Evolutionary conservation across 2,113 vertebrate species (phyloP).

Genomic region (Erinaceus europaeus): DNA sequence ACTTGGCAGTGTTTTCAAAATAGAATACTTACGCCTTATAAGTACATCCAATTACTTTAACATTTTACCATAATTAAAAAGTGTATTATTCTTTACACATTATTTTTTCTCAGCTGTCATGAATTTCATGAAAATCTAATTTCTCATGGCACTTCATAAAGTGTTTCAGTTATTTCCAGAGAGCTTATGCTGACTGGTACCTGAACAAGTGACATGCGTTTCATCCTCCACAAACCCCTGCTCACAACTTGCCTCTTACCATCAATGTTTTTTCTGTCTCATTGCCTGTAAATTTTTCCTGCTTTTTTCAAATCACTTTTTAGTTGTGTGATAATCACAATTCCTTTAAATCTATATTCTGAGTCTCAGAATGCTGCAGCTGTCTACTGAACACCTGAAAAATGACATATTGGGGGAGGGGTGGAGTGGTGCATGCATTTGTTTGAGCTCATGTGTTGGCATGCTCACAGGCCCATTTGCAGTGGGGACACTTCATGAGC

Average conservation of each 20-base stretch:
- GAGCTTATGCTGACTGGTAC: background rate
- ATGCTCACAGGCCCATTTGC: no score
- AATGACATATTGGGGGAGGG: background rate
- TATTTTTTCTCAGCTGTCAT: constrained; percentile 37
- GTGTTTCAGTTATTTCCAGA: constrained; percentile 5
- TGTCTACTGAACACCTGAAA: constrained; percentile 3
- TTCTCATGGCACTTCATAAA: constrained; percentile 34
- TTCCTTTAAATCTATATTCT: constrained; percentile 19
- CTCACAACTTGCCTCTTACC: background rate
- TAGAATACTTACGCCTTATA: background rate
- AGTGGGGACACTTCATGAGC: no score
- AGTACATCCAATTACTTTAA: constrained; percentile 16
- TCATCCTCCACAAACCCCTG: background rate
- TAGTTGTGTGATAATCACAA: background rate
- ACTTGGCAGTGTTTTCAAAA: constrained; percentile 37
- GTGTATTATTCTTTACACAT: constrained; percentile 22
- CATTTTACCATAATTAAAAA: background rate
- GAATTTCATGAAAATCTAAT: constrained; percentile 8
- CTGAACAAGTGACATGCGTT: background rate
- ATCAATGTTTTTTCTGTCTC: background rate
- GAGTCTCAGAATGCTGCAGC: background rate
- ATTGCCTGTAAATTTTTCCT: background rate
- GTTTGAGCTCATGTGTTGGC: no score
- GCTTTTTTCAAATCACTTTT: background rate
- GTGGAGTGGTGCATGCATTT: no score